These are phyloP conservation scores for Syngnathoides biaculeatus DNA, from an alignment of 2,113 vertebrate genomes.

Conservation along the genomic window DNA sequence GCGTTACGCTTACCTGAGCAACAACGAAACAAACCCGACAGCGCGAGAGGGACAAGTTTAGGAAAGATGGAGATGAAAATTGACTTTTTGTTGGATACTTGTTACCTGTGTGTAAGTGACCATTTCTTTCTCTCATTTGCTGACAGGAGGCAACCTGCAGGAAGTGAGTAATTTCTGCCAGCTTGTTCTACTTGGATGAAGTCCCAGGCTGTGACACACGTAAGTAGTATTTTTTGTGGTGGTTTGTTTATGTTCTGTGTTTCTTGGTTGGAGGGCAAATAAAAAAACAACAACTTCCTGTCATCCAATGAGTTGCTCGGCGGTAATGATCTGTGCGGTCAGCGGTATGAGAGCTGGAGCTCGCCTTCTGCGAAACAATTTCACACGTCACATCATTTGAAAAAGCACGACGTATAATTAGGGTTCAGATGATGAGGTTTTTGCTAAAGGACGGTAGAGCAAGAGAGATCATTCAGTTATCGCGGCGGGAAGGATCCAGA, in stretches of 20 bases:
- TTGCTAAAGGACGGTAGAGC: too few relatives aligned
- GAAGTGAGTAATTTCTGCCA: not conserved
- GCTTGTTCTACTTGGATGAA: constrained; percentile 3
- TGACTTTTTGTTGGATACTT: not conserved
- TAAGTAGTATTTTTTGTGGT: constrained; percentile 7
- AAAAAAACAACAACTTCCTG: not conserved
- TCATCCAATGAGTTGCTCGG: not conserved
- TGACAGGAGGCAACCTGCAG: not conserved
- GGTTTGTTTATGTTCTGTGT: constrained; percentile 3
- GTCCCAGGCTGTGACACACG: constrained; percentile 15
- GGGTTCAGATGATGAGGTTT: too few relatives aligned
- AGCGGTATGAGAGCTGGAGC: too few relatives aligned
- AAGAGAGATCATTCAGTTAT: too few relatives aligned
- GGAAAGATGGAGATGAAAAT: not conserved
- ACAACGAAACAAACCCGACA: not conserved
- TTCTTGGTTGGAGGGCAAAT: not conserved
- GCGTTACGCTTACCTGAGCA: not conserved
- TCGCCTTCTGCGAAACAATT: too few relatives aligned
- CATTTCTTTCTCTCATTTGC: not conserved
- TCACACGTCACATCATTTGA: too few relatives aligned
- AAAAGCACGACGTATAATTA: too few relatives aligned
- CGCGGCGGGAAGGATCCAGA: too few relatives aligned
- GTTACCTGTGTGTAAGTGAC: not conserved
- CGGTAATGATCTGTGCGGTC: not conserved
- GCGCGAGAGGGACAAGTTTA: not conserved